Percentiles rank a stretch among this genome's conserved stretches.
Evolutionary conservation across 2,113 vertebrate species (phyloP).

Genomic region (Trichomycterus rosablanca): DNA sequence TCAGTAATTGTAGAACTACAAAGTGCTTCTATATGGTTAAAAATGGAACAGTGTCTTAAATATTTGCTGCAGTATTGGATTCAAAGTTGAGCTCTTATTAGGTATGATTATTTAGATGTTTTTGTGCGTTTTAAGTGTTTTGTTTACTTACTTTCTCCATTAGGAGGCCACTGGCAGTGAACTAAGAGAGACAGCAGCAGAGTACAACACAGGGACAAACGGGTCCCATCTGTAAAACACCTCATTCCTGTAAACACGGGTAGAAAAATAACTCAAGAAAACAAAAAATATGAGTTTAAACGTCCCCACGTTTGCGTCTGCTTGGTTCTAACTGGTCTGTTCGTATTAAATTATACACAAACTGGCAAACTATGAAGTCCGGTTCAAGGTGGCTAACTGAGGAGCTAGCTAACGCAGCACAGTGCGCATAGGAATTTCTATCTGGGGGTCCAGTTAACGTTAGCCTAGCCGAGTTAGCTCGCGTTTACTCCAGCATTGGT

Average conservation of each 20-base stretch:
- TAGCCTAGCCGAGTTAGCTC: conserved; percentile 21
- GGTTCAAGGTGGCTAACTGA: not conserved
- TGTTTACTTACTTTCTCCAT: conserved; percentile 85
- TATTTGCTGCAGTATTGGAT: too few species aligned
- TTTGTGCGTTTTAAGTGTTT: too few species aligned
- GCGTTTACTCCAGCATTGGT: not conserved
- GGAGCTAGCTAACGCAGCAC: not conserved
- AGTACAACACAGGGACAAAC: conserved; percentile 86
- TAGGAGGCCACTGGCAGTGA: conserved; percentile 77
- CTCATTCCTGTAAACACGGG: conserved; percentile 75
- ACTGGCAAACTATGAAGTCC: too few species aligned
- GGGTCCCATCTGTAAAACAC: conserved; percentile 75
- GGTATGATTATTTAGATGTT: too few species aligned
- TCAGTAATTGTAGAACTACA: too few species aligned
- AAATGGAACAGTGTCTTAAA: too few species aligned
- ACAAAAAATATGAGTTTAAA: not conserved
- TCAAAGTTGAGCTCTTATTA: too few species aligned
- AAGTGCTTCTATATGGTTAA: too few species aligned
- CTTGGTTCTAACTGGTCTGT: not conserved
- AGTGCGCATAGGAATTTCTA: conserved; percentile 12
- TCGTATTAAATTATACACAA: too few species aligned
- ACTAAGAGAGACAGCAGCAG: conserved; percentile 74
- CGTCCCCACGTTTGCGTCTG: not conserved
- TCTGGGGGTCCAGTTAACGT: not conserved
- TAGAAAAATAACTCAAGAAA: conserved; percentile 1